Evolutionary conservation across 2,113 vertebrate species (phyloP).

Genomic region (Pao palembangensis): DNA sequence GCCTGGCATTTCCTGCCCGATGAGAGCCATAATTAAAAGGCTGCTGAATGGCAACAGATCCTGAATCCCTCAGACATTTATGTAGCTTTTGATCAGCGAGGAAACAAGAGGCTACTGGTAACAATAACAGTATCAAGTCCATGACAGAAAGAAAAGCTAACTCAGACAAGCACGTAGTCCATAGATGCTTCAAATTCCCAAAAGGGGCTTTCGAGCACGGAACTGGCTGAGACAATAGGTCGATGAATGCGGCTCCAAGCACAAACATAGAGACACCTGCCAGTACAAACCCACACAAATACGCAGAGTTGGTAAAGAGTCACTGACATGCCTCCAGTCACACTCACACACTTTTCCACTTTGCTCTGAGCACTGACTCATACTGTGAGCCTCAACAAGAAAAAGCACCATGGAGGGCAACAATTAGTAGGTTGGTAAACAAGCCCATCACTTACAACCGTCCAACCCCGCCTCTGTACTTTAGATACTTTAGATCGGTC

Average conservation of each 20-base stretch:
- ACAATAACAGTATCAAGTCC: slow-evolving; percentile 41
- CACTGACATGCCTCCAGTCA: slow-evolving; percentile 24
- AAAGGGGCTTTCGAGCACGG: slow-evolving; percentile 26
- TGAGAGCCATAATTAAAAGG: slow-evolving; percentile 65
- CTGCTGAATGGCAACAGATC: slow-evolving; percentile 49
- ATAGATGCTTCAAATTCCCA: slow-evolving; percentile 28
- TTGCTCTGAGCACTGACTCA: slow-evolving; percentile 40
- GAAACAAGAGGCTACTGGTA: slow-evolving; percentile 34
- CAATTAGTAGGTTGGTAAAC: slow-evolving; percentile 70
- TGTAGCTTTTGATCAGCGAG: slow-evolving; percentile 49
- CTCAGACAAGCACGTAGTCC: slow-evolving; percentile 30
- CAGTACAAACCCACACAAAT: slow-evolving; percentile 8
- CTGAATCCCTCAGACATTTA: slow-evolving; percentile 56
- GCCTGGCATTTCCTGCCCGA: slow-evolving; percentile 66
- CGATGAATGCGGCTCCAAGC: background rate
- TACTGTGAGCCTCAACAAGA: slow-evolving; percentile 44
- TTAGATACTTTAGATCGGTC: slow-evolving; percentile 17
- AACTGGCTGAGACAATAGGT: slow-evolving; percentile 24
- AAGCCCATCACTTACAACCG: slow-evolving; percentile 53
- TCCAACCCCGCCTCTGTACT: slow-evolving; percentile 50
- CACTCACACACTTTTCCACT: slow-evolving; percentile 35
- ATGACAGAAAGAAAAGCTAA: slow-evolving; percentile 36
- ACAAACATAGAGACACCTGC: slow-evolving; percentile 36
- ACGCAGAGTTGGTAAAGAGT: slow-evolving; percentile 12
- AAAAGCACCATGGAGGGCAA: slow-evolving; percentile 49